These are phyloP conservation scores for Drepanosiphum platanoidis DNA, from an alignment of 2,888 invertebrate species.

Conservation along the genomic window DNA sequence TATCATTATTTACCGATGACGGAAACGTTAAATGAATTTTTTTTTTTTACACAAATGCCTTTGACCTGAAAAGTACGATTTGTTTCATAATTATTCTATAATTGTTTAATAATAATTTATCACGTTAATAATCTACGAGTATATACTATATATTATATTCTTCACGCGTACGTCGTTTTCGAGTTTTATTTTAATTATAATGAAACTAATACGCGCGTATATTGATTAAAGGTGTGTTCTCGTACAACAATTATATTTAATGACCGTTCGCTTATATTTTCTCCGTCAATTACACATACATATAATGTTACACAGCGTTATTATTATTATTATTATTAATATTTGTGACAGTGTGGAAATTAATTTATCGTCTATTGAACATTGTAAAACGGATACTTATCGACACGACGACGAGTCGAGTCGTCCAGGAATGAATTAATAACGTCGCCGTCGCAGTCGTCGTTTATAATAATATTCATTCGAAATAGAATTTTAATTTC, in stretches of 20 bases:
- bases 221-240: constrained; percentile 34
- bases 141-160: background rate
- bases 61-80: constrained; percentile 2
- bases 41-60: background rate
- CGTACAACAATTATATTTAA: constrained; percentile 52
- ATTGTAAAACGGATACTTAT: background rate
- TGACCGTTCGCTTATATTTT: background rate
- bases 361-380: background rate
- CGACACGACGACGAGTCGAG: background rate
- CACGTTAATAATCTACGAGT: background rate
- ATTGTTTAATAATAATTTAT: constrained; percentile 9
- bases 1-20: background rate
- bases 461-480: background rate
- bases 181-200: constrained; percentile 25
- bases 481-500: background rate
- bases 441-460: no score
- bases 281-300: background rate
- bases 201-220: background rate
- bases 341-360: constrained; percentile 9
- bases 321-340: constrained; percentile 6
- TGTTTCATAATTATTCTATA: background rate
- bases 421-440: background rate
- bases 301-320: background rate
- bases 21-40: background rate
- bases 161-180: background rate